These are phyloP conservation scores for Hippoglossus stenolepis DNA, from an alignment of 2,113 vertebrate genomes.

Conservation along the genomic window DNA sequence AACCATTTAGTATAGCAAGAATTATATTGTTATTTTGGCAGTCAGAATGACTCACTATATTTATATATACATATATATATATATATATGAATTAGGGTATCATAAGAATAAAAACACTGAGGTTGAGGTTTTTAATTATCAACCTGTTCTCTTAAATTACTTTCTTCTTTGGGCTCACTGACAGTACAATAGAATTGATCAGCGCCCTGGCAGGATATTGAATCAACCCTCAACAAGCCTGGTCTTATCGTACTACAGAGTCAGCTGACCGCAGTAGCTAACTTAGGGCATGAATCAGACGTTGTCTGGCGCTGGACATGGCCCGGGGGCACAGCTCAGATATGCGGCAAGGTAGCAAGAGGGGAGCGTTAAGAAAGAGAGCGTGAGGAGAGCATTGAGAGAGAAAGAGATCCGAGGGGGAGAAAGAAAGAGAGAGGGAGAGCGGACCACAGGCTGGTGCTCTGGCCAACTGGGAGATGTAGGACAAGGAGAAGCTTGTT, in stretches of 20 bases:
- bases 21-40: constrained; percentile 24
- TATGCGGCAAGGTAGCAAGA: constrained; percentile 47
- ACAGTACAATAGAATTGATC: constrained; percentile 19
- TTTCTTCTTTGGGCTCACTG: constrained; percentile 12
- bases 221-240: constrained; percentile 24
- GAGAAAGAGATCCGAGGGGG: constrained; percentile 5
- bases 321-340: constrained; percentile 57
- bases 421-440: constrained; percentile 4
- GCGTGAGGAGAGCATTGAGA: constrained; percentile 24
- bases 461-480: constrained; percentile 45
- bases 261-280: constrained; percentile 39
- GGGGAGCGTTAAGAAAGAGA: constrained; percentile 30
- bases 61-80: background rate
- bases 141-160: constrained; percentile 5
- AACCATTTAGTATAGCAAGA: constrained; percentile 8
- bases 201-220: constrained; percentile 15
- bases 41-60: background rate
- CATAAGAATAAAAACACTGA: background rate
- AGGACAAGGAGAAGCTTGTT: constrained; percentile 78
- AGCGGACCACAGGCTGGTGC: constrained; percentile 24
- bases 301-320: constrained; percentile 55
- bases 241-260: constrained; percentile 4
- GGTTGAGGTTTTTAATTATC: constrained; percentile 3
- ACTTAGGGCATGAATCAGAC: constrained; percentile 65
- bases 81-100: background rate